Conservation (phyloP, 2,113 vertebrate species). For the Lagopus muta region DNA sequence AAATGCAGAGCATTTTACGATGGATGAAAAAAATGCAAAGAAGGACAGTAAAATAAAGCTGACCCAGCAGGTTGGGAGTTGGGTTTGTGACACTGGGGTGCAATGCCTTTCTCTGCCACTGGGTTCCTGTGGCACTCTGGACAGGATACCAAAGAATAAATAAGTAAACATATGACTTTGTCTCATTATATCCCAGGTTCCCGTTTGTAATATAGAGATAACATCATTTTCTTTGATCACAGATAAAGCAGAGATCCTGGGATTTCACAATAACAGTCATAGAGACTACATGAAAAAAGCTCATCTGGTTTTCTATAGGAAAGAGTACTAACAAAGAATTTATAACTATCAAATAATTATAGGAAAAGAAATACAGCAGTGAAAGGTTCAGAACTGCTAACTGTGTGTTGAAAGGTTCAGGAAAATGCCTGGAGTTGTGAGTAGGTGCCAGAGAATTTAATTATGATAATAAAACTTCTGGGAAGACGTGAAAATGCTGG, state of each 20-base stretch:
- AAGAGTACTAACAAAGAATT: neutral
- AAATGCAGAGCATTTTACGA: neutral
- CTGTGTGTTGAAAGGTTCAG: slow-evolving; percentile 36
- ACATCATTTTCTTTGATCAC: neutral
- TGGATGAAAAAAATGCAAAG: neutral
- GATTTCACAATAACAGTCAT: neutral
- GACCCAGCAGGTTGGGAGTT: neutral
- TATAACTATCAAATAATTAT: neutral
- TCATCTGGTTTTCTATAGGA: neutral
- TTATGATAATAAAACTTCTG: slow-evolving; percentile 58
- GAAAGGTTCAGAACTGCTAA: slow-evolving; percentile 17
- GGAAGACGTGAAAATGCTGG: slow-evolving; percentile 52
- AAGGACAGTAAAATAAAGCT: neutral
- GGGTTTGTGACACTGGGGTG: rapidly evolving
- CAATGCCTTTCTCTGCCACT: neutral
- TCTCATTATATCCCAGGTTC: neutral
- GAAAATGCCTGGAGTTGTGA: slow-evolving; percentile 53
- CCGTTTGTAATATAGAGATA: neutral
- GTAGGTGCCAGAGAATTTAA: slow-evolving; percentile 64
- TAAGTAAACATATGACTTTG: neutral
- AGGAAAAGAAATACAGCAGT: neutral
- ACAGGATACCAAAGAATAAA: neutral
- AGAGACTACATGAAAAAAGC: neutral
- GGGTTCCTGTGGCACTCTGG: neutral
- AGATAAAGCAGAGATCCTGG: neutral